Evolutionary conservation across 2,797 vertebrate genomes (phyloP), one percentile per base, ranked within the genome.

Genomic region (Chloroceryle amazona): DNA sequence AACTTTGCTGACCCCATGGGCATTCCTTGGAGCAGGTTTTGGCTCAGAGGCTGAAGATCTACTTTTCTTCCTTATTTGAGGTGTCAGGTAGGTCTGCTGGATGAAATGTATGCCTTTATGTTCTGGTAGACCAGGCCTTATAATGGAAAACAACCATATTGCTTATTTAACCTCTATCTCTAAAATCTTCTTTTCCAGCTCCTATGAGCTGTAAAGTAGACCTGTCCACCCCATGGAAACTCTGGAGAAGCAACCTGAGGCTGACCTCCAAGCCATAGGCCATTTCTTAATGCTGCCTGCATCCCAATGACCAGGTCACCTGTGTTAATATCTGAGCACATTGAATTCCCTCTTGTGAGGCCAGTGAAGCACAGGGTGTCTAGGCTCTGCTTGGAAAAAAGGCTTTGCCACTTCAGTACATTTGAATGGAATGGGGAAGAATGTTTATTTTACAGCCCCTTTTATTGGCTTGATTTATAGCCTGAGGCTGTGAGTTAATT

Each of bases 391-490:
- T 78, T 96, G 86, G 96, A 93, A 96, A 58, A 63, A 92, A 97
- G 96, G 79, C 84, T 91, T 97, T 97, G 96, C 96, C 98, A 98
- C 97, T 98, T 98, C 98, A 98, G 97, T 99, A 99, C 98, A 17
- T 98, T 98, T 98, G 98, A 97, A 96, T 98, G 98, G 98, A 97
- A 98, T 95, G 92, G 79, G 97, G 97, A 98, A 98, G 98, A 96
- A 20, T 98, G 98, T 99, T 99, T 98, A 98, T 98, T 98, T 98
- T 98, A 97, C 98, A 98, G 97, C 97, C 94, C 94, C 91, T 98
- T 97, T 97, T 97, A 97, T 97, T 97, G 98, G 91, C 96, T 98
- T 98, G 98, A 99, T 98, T 98, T 98, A 98, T 98, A 97, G 98
- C 99, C 97, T 72, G 93, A 94, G 98, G 98, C 98, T 86, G 96